Conservation (phyloP, 2,888 invertebrate species). For the Eudasyphora cyanicolor region DNA sequence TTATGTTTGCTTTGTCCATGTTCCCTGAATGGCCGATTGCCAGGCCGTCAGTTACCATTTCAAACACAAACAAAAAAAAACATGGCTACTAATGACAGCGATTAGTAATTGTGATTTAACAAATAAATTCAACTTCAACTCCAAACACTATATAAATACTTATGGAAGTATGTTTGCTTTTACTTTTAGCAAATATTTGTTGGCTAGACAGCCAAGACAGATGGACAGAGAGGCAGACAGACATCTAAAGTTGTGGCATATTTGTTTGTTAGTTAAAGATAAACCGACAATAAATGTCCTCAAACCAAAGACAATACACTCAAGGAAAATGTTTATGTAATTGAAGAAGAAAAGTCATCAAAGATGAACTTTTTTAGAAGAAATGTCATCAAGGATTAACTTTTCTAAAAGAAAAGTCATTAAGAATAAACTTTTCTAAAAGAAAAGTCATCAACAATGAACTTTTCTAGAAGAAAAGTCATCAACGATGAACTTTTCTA, state of each 20-base stretch:
- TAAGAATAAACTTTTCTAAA: too few species aligned
- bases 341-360: too few species aligned
- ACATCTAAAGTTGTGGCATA: neutral
- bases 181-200: neutral
- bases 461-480: too few species aligned
- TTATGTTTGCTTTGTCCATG: too few species aligned
- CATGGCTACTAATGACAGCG: constrained; percentile 42
- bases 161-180: neutral
- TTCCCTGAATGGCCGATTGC: neutral
- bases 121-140: constrained; percentile 47
- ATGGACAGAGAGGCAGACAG: neutral
- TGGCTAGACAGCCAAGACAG: neutral
- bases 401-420: too few species aligned
- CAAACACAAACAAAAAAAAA: too few species aligned
- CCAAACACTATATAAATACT: too few species aligned
- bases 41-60: neutral
- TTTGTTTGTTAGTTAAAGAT: neutral
- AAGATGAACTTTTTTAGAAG: too few species aligned
- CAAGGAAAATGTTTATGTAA: neutral
- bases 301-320: neutral
- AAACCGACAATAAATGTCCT: neutral
- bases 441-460: too few species aligned
- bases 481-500: too few species aligned
- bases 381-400: too few species aligned
- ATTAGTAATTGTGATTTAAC: constrained; percentile 53